phyloP scores from a whole-genome alignment of 1,140 invertebrate genomes.

The Diorhabda sublineata region DNA sequence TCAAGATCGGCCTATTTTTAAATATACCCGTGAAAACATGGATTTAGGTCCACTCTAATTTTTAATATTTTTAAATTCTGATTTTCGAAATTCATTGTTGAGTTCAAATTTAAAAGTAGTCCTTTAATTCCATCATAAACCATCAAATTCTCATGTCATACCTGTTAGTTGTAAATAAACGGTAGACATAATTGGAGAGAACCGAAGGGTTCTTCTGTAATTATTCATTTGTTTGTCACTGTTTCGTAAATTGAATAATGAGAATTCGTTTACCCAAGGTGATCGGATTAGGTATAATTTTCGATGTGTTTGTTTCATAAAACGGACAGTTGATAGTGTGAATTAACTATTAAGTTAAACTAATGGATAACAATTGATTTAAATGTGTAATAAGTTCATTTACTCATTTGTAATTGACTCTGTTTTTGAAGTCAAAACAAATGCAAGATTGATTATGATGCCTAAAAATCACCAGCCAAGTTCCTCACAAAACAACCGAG shows the following conservation, averaged over 20 bases:
- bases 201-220: conserved; percentile 1
- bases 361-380: neutral
- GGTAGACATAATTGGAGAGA: neutral
- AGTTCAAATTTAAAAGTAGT: no score
- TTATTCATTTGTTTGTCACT: conserved; percentile 12
- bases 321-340: neutral
- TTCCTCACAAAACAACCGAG: no score
- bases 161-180: neutral
- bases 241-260: conserved; percentile 7
- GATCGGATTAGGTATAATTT: conserved; percentile 1
- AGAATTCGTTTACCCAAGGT: conserved; percentile 1
- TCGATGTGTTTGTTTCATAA: neutral
- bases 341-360: conserved; percentile 1
- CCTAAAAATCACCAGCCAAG: no score
- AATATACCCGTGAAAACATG: no score
- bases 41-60: no score
- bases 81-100: no score
- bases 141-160: no score
- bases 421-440: no score
- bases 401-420: neutral
- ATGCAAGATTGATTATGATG: no score
- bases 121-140: no score
- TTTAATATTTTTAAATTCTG: no score
- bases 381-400: neutral
- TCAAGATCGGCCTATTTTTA: no score